A percentile compares a stretch with the other conserved stretches of the same genome.
Evolutionary conservation across 2,888 invertebrate species (phyloP).

Genomic region (Autographa pulchrina): DNA sequence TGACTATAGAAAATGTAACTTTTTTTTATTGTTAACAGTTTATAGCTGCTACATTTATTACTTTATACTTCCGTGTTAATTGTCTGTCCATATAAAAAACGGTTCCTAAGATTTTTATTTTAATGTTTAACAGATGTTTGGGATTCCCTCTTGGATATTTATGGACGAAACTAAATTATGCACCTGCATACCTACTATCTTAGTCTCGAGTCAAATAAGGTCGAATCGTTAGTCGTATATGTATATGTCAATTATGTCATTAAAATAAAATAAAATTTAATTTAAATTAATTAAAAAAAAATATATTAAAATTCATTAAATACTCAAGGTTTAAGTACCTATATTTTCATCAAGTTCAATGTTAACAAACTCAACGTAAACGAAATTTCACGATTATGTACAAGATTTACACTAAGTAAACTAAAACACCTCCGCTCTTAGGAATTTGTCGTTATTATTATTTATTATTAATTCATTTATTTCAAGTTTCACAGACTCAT

Average conservation of each 20-base stretch:
- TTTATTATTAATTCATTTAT: too few relatives aligned
- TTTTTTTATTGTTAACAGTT: slow-evolving; percentile 38
- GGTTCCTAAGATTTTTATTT: not conserved
- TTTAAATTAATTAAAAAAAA: too few relatives aligned
- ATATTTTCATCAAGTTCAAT: too few relatives aligned
- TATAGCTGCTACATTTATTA: slow-evolving; percentile 23
- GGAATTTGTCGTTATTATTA: not conserved
- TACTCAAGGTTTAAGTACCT: too few relatives aligned
- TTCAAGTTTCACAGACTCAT: too few relatives aligned
- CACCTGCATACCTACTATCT: too few relatives aligned
- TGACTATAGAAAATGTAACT: slow-evolving; percentile 44
- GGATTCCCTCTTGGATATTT: not conserved
- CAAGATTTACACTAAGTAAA: not conserved
- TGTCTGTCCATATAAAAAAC: not conserved
- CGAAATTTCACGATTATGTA: too few relatives aligned
- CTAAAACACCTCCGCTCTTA: not conserved
- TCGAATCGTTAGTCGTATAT: too few relatives aligned
- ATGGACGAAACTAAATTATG: not conserved
- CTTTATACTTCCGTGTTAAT: slow-evolving; percentile 27
- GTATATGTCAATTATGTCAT: too few relatives aligned
- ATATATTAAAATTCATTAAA: too few relatives aligned
- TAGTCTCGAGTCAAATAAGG: too few relatives aligned
- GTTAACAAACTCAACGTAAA: not conserved
- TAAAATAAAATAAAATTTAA: too few relatives aligned
- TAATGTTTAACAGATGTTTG: not conserved